phyloP scores from a whole-genome alignment of 2,797 vertebrate species.

The Pangasius macronema region DNA sequence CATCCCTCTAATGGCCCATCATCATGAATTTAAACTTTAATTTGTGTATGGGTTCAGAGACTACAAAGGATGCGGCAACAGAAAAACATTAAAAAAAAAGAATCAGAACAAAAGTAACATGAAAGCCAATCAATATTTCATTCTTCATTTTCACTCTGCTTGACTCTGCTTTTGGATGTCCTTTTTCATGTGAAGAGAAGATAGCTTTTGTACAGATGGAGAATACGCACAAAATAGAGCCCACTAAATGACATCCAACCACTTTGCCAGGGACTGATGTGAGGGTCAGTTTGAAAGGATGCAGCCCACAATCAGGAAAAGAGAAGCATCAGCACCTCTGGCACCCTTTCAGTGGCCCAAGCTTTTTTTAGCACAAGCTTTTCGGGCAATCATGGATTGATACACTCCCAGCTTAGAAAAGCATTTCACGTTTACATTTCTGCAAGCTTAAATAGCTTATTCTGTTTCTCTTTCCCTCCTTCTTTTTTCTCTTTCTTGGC shows the following conservation, averaged over 20 bases:
- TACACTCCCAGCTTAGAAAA: constrained; percentile 48
- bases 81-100: constrained; percentile 36
- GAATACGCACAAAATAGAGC: constrained; percentile 44
- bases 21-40: constrained; percentile 60
- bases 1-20: constrained; percentile 58
- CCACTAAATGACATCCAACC: constrained; percentile 66
- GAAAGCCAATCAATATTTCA: constrained; percentile 63
- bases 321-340: constrained; percentile 70
- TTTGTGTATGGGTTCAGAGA: constrained; percentile 57
- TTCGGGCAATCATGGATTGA: constrained; percentile 60
- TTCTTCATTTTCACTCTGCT: constrained; percentile 42
- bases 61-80: not conserved
- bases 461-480: constrained; percentile 46
- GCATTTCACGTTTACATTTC: constrained; percentile 49
- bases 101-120: constrained; percentile 47
- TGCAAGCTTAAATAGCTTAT: constrained; percentile 71
- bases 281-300: constrained; percentile 60
- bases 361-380: constrained; percentile 69
- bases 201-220: constrained; percentile 62
- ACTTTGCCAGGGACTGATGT: constrained; percentile 47
- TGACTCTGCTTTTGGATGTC: constrained; percentile 40
- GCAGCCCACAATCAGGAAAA: constrained; percentile 56
- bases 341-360: constrained; percentile 52
- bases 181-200: constrained; percentile 31
- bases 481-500: constrained; percentile 31